phyloP scores from a whole-genome alignment of 2,888 invertebrate genomes.

The Epistrophe eligans region DNA sequence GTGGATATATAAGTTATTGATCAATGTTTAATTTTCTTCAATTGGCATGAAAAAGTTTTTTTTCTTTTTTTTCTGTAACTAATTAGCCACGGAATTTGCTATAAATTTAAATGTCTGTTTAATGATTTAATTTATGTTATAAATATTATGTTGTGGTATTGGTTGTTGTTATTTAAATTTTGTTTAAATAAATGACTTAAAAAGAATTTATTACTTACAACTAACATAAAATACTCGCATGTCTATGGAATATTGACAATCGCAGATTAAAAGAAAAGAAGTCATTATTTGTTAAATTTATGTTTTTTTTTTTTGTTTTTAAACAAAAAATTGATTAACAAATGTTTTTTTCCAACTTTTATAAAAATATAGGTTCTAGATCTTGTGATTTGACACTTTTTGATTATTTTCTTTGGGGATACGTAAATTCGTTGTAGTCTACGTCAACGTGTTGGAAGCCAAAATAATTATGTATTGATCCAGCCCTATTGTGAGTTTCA shows the following conservation, averaged over 20 bases:
- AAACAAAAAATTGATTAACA: too few species aligned
- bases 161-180: constrained; percentile 10
- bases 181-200: not conserved
- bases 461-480: too few species aligned
- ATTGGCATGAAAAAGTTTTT: not conserved
- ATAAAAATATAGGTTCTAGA: too few species aligned
- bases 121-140: constrained; percentile 10
- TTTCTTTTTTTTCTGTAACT: not conserved
- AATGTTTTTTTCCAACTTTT: too few species aligned
- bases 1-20: not conserved
- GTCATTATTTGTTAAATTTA: not conserved
- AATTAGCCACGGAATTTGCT: constrained; percentile 10
- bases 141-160: not conserved
- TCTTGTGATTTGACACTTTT: too few species aligned
- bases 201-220: constrained; percentile 7
- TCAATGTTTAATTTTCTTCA: constrained; percentile 15
- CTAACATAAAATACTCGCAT: not conserved
- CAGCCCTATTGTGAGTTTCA: too few species aligned
- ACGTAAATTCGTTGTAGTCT: too few species aligned
- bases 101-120: constrained; percentile 12
- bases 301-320: too few species aligned
- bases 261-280: not conserved
- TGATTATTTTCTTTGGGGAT: too few species aligned
- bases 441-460: too few species aligned
- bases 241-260: not conserved